These are phyloP conservation scores for Halictus quadricinctus DNA, from an alignment of 2,888 invertebrate genomes.

Conservation along the genomic window DNA sequence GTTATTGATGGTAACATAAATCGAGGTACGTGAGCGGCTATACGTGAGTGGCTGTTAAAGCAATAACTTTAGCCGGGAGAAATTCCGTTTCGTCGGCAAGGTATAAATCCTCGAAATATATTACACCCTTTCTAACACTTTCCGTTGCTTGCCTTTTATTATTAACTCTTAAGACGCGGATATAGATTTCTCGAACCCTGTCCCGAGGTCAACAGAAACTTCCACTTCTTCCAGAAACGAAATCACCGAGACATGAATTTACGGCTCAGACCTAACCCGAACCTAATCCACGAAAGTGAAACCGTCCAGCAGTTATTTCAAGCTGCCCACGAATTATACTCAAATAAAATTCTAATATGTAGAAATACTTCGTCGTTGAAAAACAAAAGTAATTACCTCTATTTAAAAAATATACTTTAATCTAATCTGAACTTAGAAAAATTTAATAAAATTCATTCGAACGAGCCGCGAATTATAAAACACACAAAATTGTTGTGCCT, in stretches of 20 bases:
- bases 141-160: slow-evolving; percentile 28
- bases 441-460: neutral
- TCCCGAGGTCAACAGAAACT: neutral
- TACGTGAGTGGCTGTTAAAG: slow-evolving; percentile 31
- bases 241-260: neutral
- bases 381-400: neutral
- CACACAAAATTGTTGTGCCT: neutral
- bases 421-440: neutral
- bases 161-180: slow-evolving; percentile 25
- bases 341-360: neutral
- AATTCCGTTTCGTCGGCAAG: slow-evolving; percentile 21
- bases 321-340: neutral
- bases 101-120: slow-evolving; percentile 46
- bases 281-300: neutral
- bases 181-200: neutral
- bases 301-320: neutral
- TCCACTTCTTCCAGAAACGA: neutral
- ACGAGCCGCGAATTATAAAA: neutral
- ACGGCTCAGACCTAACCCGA: neutral
- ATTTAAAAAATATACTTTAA: neutral
- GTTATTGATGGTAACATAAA: slow-evolving; percentile 32
- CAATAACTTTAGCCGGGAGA: slow-evolving; percentile 34
- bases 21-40: slow-evolving; percentile 16
- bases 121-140: slow-evolving; percentile 29
- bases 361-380: neutral